Evolutionary conservation across 2,113 vertebrate genomes (phyloP).

Genomic region (Brienomyrus longianalis): DNA sequence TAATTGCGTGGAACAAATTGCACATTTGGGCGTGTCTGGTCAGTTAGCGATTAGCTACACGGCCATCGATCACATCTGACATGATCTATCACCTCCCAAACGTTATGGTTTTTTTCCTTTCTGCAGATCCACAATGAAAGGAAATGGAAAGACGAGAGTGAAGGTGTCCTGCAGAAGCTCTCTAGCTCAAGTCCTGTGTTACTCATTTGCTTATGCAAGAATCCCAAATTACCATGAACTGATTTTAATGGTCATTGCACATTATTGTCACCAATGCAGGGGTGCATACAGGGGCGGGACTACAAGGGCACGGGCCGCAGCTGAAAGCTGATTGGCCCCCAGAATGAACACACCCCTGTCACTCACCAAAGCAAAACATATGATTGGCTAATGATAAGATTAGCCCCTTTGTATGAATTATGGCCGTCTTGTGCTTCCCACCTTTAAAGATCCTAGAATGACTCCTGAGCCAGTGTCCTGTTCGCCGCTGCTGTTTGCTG

Average conservation of each 20-base stretch:
- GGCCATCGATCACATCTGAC: conserved; percentile 25
- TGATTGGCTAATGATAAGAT: neutral
- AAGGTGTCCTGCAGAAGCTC: neutral
- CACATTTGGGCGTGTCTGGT: conserved; percentile 21
- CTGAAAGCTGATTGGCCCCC: neutral
- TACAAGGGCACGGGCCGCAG: neutral
- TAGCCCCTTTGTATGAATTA: neutral
- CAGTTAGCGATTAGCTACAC: conserved; percentile 19
- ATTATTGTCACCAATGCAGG: neutral
- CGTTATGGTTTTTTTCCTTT: neutral
- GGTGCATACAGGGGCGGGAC: neutral
- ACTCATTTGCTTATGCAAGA: neutral
- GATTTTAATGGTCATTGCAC: neutral
- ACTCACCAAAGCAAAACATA: neutral
- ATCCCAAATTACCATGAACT: neutral
- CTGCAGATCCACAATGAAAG: neutral
- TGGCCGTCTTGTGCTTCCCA: neutral
- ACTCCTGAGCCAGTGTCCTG: neutral
- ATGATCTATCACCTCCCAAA: conserved; percentile 15
- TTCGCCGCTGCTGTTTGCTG: neutral
- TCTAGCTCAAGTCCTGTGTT: neutral
- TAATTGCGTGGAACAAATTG: conserved; percentile 20
- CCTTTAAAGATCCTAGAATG: neutral
- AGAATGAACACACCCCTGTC: neutral
- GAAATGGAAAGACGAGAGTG: neutral